phyloP scores from a whole-genome alignment of 2,888 invertebrate genomes.

The Drosophila algonquin region DNA sequence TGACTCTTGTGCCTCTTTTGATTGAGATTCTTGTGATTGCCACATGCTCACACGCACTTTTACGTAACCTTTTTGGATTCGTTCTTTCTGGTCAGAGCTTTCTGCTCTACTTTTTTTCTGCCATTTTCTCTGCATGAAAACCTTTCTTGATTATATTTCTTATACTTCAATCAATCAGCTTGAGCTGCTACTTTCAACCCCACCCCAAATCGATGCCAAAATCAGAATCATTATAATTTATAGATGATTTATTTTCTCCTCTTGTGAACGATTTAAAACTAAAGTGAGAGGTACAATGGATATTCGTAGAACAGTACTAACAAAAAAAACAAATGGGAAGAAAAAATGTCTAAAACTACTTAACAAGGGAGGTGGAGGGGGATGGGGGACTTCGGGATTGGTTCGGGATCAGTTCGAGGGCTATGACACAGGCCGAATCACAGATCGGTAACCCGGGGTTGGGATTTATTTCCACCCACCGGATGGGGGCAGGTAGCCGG shows the following conservation, averaged over 20 bases:
- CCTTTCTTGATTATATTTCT: no score
- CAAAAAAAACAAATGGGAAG: conserved; percentile 29
- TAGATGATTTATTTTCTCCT: conserved; percentile 29
- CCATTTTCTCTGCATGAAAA: no score
- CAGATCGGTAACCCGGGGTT: conserved; percentile 32
- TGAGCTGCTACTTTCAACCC: no score
- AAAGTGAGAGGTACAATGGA: conserved; percentile 21
- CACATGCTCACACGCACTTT: no score
- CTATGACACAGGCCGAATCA: conserved; percentile 65
- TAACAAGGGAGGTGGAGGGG: conserved; percentile 55
- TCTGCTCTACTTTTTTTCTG: no score
- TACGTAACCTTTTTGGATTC: no score
- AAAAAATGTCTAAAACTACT: conserved; percentile 66
- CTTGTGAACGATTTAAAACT: conserved; percentile 1
- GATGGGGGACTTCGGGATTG: conserved; percentile 37
- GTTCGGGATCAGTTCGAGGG: conserved; percentile 33
- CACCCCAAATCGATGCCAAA: not conserved
- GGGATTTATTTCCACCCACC: conserved; percentile 62
- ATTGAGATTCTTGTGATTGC: no score
- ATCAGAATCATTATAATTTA: conserved; percentile 27
- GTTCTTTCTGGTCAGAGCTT: no score
- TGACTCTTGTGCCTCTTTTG: no score
- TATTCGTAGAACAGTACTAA: conserved; percentile 24
- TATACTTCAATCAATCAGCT: no score
- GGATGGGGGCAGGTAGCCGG: conserved; percentile 69